Evolutionary conservation across 2,797 vertebrate species (phyloP).

Genomic region (Smutsia gigantea): DNA sequence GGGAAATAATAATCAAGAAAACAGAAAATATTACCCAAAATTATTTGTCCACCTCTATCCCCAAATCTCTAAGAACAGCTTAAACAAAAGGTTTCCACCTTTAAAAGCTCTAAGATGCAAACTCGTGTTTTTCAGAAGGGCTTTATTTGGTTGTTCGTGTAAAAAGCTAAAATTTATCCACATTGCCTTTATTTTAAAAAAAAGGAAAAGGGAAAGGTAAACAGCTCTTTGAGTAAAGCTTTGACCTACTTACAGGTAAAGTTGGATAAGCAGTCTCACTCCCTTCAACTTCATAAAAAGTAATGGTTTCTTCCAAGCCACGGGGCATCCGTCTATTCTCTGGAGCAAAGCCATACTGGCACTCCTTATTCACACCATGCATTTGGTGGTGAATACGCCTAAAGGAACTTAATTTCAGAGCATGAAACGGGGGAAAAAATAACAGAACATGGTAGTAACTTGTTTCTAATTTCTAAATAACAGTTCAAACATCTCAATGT

Average conservation of each 20-base stretch:
- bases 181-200: neutral
- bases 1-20: slow-evolving; percentile 31
- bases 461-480: slow-evolving; percentile 37
- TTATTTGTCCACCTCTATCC: neutral
- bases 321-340: slow-evolving; percentile 86
- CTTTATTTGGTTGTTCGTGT: neutral
- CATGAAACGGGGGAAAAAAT: neutral
- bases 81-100: neutral
- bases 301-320: slow-evolving; percentile 88
- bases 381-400: slow-evolving; percentile 91
- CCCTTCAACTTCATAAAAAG: slow-evolving; percentile 92
- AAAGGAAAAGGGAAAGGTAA: neutral
- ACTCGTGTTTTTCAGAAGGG: neutral
- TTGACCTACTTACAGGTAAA: slow-evolving; percentile 87
- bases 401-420: slow-evolving; percentile 80
- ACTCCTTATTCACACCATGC: slow-evolving; percentile 91
- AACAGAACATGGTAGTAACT: slow-evolving; percentile 12
- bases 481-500: neutral
- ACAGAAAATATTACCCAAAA: slow-evolving; percentile 28
- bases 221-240: slow-evolving; percentile 18
- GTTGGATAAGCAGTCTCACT: slow-evolving; percentile 87
- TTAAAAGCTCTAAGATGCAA: slow-evolving; percentile 26
- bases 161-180: slow-evolving; percentile 34
- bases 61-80: neutral
- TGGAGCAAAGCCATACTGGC: slow-evolving; percentile 89